Conservation (phyloP, 1,140 invertebrate genomes). For the Aplysia californica region DNA sequence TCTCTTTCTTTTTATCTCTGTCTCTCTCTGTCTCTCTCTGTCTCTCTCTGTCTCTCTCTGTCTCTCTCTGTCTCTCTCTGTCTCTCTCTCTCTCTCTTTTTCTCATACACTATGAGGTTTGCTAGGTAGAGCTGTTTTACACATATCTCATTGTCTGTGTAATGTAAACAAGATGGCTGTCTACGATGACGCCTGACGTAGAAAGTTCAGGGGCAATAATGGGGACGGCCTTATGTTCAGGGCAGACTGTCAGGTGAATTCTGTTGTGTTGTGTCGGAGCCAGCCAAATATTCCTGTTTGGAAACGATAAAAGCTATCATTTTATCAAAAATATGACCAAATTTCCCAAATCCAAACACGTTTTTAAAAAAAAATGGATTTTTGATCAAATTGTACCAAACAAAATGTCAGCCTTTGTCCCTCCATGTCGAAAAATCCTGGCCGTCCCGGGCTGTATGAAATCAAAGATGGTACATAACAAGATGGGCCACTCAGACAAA, state of each 20-base stretch:
- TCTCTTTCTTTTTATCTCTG: too few species aligned
- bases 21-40: background rate
- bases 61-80: background rate
- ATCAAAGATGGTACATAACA: too few species aligned
- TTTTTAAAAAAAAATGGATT: too few species aligned
- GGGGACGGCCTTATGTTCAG: background rate
- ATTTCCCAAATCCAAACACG: too few species aligned
- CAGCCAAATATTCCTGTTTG: background rate
- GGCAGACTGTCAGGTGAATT: background rate
- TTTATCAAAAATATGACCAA: too few species aligned
- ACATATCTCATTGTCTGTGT: background rate
- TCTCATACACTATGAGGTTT: background rate
- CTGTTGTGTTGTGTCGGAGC: background rate
- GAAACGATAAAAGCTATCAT: too few species aligned
- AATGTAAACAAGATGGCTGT: background rate
- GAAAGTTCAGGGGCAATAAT: background rate
- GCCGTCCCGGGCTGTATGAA: too few species aligned
- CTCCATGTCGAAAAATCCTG: too few species aligned
- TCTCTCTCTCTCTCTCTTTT: background rate
- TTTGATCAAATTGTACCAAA: too few species aligned
- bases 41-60: background rate
- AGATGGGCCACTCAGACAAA: too few species aligned
- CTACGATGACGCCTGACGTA: background rate
- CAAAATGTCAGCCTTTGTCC: too few species aligned
- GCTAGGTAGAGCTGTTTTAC: background rate